phyloP scores from a whole-genome alignment of 2,888 invertebrate species.

The Cheilosia pagana region DNA sequence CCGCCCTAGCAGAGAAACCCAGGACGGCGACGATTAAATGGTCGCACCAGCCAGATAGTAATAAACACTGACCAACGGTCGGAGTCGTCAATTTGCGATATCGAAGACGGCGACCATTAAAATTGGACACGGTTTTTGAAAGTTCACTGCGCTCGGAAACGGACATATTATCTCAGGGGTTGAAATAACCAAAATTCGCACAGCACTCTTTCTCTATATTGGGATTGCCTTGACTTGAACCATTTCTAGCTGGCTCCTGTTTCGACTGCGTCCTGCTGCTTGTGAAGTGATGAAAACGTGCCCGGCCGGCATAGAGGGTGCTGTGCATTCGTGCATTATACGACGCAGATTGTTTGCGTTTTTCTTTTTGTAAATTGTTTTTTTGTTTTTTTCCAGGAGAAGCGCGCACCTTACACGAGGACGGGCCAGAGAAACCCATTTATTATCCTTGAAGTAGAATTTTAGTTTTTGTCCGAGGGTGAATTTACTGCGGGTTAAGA shows the following conservation, averaged over 20 bases:
- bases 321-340: constrained; percentile 71
- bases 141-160: neutral
- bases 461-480: constrained; percentile 24
- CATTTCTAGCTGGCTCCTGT: neutral
- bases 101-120: constrained; percentile 63
- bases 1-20: neutral
- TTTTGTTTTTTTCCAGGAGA: constrained; percentile 28
- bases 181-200: neutral
- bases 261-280: constrained; percentile 50
- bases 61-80: constrained; percentile 36
- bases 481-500: neutral
- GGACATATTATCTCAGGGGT: neutral
- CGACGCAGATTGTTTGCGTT: constrained; percentile 70
- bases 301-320: constrained; percentile 52
- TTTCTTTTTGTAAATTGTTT: constrained; percentile 61
- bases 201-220: constrained; percentile 45
- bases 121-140: constrained; percentile 56
- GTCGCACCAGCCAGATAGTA: constrained; percentile 6
- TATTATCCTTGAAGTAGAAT: constrained; percentile 49
- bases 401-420: constrained; percentile 53
- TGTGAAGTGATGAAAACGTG: constrained; percentile 72
- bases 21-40: constrained; percentile 32
- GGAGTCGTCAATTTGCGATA: constrained; percentile 54
- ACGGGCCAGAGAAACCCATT: constrained; percentile 32
- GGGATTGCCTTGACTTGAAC: constrained; percentile 44